These are phyloP conservation scores for Pseudomugil tenellus DNA, from an alignment of 2,797 vertebrate genomes.

Conservation along the genomic window DNA sequence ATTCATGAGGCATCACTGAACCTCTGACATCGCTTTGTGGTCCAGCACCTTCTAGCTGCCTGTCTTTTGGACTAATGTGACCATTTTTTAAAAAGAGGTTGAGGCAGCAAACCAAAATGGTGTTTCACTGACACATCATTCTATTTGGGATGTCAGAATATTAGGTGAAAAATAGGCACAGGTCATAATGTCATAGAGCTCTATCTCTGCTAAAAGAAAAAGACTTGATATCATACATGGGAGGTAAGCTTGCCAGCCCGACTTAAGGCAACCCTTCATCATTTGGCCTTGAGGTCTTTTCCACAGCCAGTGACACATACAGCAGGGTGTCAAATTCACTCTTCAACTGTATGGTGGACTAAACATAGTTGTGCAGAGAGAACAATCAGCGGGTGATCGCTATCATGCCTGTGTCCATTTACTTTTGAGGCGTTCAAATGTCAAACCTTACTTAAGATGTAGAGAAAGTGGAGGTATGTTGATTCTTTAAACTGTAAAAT, in stretches of 20 bases:
- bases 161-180: conserved; percentile 45
- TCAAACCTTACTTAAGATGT: conserved; percentile 8
- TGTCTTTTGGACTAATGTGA: conserved; percentile 5
- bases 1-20: conserved; percentile 29
- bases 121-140: conserved; percentile 43
- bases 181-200: conserved; percentile 45
- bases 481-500: not conserved
- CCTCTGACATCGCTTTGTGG: conserved; percentile 11
- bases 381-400: conserved; percentile 32
- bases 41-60: conserved; percentile 23
- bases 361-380: conserved; percentile 48
- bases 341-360: conserved; percentile 41
- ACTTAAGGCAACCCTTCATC: conserved; percentile 56
- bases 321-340: conserved; percentile 55
- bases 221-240: conserved; percentile 19
- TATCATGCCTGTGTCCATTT: conserved; percentile 36
- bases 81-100: conserved; percentile 17
- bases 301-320: conserved; percentile 26
- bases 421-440: conserved; percentile 7
- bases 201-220: conserved; percentile 34
- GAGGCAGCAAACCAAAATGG: conserved; percentile 9
- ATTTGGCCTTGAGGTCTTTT: conserved; percentile 53
- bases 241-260: conserved; percentile 42
- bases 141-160: conserved; percentile 44
- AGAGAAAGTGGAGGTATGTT: not conserved